Percentiles rank a stretch among this genome's conserved stretches.
Evolutionary conservation across 2,888 invertebrate genomes (phyloP).

Genomic region (Koerneria pararmatus): DNA sequence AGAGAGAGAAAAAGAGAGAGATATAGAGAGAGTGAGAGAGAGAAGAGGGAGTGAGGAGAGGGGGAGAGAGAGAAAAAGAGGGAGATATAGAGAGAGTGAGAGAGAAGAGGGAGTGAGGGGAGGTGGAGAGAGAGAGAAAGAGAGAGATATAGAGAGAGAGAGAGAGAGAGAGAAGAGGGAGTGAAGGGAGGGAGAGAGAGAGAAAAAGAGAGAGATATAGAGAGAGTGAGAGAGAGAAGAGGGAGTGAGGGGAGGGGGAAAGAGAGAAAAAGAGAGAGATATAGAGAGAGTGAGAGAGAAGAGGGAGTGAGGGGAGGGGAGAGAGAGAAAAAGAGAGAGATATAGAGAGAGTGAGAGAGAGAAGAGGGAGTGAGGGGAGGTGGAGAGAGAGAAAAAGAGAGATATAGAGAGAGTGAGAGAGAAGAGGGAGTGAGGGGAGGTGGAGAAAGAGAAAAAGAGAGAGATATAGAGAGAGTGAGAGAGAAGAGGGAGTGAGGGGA

Average conservation of each 20-base stretch:
- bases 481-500: too few relatives aligned
- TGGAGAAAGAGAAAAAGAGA: too few relatives aligned
- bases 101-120: not conserved
- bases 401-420: too few relatives aligned
- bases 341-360: slow-evolving; percentile 1
- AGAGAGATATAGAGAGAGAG: slow-evolving; percentile 2
- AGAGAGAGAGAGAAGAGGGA: slow-evolving; percentile 1
- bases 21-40: not conserved
- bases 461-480: too few relatives aligned
- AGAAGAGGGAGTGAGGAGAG: not conserved
- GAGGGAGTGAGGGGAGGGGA: not conserved
- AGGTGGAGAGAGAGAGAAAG: not conserved
- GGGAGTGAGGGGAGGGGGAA: not conserved
- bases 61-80: not conserved
- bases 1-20: slow-evolving; percentile 1
- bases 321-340: not conserved
- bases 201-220: slow-evolving; percentile 1
- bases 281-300: not conserved
- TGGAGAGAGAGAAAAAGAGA: too few relatives aligned
- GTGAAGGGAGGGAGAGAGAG: not conserved
- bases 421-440: too few relatives aligned
- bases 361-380: not conserved
- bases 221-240: not conserved
- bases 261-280: not conserved
- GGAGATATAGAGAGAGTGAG: not conserved